Conservation (phyloP, 1,140 invertebrate genomes). For the Macrobrachium rosenbergii region DNA sequence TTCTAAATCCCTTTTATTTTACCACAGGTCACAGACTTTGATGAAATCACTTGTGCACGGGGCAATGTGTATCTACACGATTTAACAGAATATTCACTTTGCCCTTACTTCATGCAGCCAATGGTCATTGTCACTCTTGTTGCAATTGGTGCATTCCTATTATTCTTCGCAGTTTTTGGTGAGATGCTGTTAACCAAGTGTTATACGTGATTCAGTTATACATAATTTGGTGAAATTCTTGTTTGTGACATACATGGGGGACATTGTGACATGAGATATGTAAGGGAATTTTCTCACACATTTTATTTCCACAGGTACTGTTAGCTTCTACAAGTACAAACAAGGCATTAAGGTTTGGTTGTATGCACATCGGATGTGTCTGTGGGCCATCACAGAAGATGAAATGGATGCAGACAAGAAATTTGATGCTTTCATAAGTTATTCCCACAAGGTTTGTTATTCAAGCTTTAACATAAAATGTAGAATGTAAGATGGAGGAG, state of each 20-base stretch:
- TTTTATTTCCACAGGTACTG: slow-evolving; percentile 61
- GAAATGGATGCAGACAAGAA: slow-evolving; percentile 83
- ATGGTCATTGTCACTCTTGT: slow-evolving; percentile 72
- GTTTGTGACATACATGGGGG: not conserved
- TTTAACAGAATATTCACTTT: slow-evolving; percentile 73
- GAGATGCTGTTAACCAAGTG: not conserved
- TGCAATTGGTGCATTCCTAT: slow-evolving; percentile 70
- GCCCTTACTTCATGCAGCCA: slow-evolving; percentile 69
- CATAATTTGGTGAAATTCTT: not conserved
- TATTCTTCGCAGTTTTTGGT: slow-evolving; percentile 55
- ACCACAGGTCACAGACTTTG: slow-evolving; percentile 30
- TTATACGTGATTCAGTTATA: not conserved
- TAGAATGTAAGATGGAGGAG: not conserved
- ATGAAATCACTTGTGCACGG: slow-evolving; percentile 52
- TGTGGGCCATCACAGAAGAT: slow-evolving; percentile 79
- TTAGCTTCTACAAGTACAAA: slow-evolving; percentile 64
- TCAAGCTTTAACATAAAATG: not conserved
- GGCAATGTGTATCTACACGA: slow-evolving; percentile 68
- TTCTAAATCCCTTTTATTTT: not conserved
- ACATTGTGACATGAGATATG: not conserved
- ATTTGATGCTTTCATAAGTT: slow-evolving; percentile 91
- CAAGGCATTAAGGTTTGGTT: slow-evolving; percentile 75
- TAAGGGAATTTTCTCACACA: slow-evolving; percentile 18
- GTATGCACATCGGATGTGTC: slow-evolving; percentile 76
- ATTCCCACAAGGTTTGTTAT: slow-evolving; percentile 76